Evolutionary conservation across 2,888 invertebrate species (phyloP), one percentile per base, ranked within the genome.

Genomic region (Macrophya annulata): DNA sequence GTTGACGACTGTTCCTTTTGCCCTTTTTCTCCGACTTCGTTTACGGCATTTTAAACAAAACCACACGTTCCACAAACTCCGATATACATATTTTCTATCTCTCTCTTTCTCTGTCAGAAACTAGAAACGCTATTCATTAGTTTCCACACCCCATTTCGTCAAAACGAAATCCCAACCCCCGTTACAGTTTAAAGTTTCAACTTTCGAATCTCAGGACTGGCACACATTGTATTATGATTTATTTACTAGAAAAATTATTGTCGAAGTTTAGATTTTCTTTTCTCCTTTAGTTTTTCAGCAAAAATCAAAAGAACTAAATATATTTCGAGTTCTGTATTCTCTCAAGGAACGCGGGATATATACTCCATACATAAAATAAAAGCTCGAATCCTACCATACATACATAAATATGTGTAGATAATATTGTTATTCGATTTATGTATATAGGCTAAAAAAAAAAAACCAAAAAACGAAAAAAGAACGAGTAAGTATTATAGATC

Each of bases 131-230:
- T 12, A 74, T 74, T 45, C 74, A 74, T 74, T 45, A 74, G 8
- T 74, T 74, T 74, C 74, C 45, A 43, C 74, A 74, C 17, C 48
- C 45, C 74, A 12, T 74, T 74, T 74, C 45, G 45, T 45, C 45
- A 43, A 45, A 74, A 45, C 31, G 9, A n/a, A 40, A 40, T 72
- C 12, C 25, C 62, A 4, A 25, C 21, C 62, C 62, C 12, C 62
- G 62, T 62, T 62, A 25, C 12, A 10, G 62, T 62, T 31, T 12
- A 72, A 40, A 40, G n/a, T 40, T 4, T 37, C 72, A n/a, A 37
- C 25, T 72, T 72, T 37, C 10, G n/a, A 43, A 72, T n/a, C 43
- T 40, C 72, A 1, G n/a, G 40, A 4, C 21, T 15, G n/a, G 40
- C n/a, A 43, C 21, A 72, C 43, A 40, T 43, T 72, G n/a, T n/a